Evolutionary conservation across 2,888 invertebrate genomes (phyloP).

Genomic region (Lamellibrachia satsuma): DNA sequence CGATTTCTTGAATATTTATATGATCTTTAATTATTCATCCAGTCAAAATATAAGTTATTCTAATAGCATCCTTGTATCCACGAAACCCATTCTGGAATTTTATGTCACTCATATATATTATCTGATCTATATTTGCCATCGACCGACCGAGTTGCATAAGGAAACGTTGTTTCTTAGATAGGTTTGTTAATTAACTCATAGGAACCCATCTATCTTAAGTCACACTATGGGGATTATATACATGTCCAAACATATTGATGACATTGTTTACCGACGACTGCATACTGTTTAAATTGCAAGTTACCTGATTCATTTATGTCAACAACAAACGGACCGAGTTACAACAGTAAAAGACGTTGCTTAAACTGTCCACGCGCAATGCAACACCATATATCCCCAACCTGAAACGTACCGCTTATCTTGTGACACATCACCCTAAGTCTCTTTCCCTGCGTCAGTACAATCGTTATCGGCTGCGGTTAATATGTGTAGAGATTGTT

Average conservation of each 20-base stretch:
- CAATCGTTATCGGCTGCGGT: not conserved
- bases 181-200: too few species aligned
- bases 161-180: too few species aligned
- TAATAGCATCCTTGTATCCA: too few species aligned
- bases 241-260: not conserved
- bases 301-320: not conserved
- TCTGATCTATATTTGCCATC: too few species aligned
- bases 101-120: too few species aligned
- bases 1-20: too few species aligned
- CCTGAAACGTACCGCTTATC: not conserved
- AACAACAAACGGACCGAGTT: not conserved
- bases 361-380: not conserved
- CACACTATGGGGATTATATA: not conserved
- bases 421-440: not conserved
- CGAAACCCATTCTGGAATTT: too few species aligned
- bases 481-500: not conserved
- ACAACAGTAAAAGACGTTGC: not conserved
- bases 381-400: not conserved
- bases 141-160: too few species aligned
- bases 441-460: not conserved
- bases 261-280: not conserved
- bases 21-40: too few species aligned
- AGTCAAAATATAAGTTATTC: too few species aligned
- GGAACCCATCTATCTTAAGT: not conserved
- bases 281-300: not conserved